Evolutionary conservation across 2,888 invertebrate species (phyloP).

Genomic region (Siphonodentalium dalli): DNA sequence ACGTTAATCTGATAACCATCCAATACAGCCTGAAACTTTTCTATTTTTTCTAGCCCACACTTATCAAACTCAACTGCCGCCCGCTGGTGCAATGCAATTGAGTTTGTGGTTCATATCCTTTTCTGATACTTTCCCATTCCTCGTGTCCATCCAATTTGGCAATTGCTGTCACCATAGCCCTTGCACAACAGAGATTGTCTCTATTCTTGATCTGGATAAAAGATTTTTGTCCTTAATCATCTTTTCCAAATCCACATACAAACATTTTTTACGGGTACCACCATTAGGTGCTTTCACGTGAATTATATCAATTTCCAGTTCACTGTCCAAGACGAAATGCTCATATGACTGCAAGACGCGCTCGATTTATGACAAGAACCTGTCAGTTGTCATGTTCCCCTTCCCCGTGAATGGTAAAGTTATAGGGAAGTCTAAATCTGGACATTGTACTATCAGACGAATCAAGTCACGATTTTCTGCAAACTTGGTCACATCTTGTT

Average conservation of each 20-base stretch:
- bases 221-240: not conserved
- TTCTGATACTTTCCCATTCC: not conserved
- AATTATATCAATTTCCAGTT: not conserved
- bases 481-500: too few relatives aligned
- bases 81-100: too few relatives aligned
- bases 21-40: too few relatives aligned
- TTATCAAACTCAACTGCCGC: too few relatives aligned
- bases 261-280: not conserved
- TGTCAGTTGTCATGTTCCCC: not conserved
- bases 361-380: not conserved
- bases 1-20: too few relatives aligned
- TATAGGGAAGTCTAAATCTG: too few relatives aligned
- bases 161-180: constrained; percentile 1
- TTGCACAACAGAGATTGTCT: constrained; percentile 2
- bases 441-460: too few relatives aligned
- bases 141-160: not conserved
- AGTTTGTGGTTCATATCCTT: not conserved
- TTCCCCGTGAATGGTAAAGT: too few relatives aligned
- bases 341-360: constrained; percentile 4
- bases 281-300: not conserved
- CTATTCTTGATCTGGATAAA: not conserved
- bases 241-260: not conserved
- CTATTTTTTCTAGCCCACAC: too few relatives aligned
- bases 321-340: not conserved
- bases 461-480: too few relatives aligned